phyloP scores from a whole-genome alignment of 2,797 vertebrate genomes.

The Oryzias dopingdopingensis region DNA sequence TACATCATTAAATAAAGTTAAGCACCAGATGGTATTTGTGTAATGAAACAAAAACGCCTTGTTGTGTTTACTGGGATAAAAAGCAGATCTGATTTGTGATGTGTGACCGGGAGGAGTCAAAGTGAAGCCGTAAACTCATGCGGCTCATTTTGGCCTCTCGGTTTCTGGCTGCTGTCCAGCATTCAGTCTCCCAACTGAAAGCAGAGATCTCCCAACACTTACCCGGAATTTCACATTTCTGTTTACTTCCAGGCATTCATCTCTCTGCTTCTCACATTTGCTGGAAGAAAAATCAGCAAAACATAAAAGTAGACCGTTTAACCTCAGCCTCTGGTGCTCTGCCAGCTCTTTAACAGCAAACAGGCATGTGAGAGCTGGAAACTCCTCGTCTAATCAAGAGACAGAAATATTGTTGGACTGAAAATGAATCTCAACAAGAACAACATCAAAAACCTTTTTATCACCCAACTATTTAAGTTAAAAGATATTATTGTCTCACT shows the following conservation, averaged over 20 bases:
- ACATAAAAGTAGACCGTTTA: neutral
- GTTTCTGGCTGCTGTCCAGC: neutral
- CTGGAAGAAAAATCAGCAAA: neutral
- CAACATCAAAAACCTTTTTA: too few relatives aligned
- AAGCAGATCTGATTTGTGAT: neutral
- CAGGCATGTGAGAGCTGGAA: too few relatives aligned
- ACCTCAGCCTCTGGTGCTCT: too few relatives aligned
- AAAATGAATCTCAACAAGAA: too few relatives aligned
- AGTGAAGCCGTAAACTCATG: too few relatives aligned
- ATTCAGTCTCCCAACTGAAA: neutral
- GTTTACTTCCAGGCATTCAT: neutral
- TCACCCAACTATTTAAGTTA: too few relatives aligned
- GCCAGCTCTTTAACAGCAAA: too few relatives aligned
- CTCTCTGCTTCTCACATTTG: neutral
- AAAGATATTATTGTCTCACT: too few relatives aligned
- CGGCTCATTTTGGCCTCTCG: neutral
- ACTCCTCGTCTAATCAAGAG: too few relatives aligned
- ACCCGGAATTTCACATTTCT: neutral
- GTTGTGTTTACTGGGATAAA: neutral
- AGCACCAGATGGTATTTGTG: constrained; percentile 3
- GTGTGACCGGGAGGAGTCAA: neutral
- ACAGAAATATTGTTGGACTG: too few relatives aligned
- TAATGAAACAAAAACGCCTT: neutral
- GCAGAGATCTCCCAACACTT: neutral
- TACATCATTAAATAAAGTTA: neutral